Base-by-base conservation (phyloP, 2,888 invertebrate genomes). In the Desoria tigrina region DNA sequence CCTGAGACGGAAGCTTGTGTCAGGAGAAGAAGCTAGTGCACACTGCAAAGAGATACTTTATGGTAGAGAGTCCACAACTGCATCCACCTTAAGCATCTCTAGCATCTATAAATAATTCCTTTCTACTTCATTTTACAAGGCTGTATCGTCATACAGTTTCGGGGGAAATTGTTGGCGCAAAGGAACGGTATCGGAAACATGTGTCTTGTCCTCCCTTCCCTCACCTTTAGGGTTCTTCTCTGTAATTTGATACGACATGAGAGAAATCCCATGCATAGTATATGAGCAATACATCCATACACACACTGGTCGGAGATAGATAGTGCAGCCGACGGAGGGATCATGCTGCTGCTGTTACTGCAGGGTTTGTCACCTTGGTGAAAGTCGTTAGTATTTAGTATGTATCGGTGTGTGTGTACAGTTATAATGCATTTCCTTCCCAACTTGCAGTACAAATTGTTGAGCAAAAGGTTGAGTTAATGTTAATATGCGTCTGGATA, bases 91-190 rank as follows among this genome's bases (percentile, higher is more conserved):
- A 11, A 4, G 32, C 16, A 6, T 6, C n/a, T 45, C 9, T 21
- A 18, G 6, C 45, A 21, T 45, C 51, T 24, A 51, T 51, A 26
- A 51, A 51, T 51, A 51, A 51, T 51, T 51, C 51, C 45, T 45
- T 45, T 45, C 21, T 45, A 6, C 16, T 45, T 16, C 32, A 32
- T 11, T 7, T 32, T 32, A 32, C 11, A 32, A 32, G 32, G 32
- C 32, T 11, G 6, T 32, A 32, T 32, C 4, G 6, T 32, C 32
- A 32, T 32, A 11, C 32, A 32, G 4, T 32, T 32, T 4, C 4
- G 32, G 4, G n/a, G n/a, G n/a, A n/a, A n/a, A n/a, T n/a, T n/a
- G n/a, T n/a, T n/a, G n/a, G n/a, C n/a, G 32, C 32, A 7, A 32
- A 11, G 11, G 32, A 32, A 32, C n/a, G n/a, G 21, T 6, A 18